phyloP scores from a whole-genome alignment of 1,140 invertebrate species.

The Danaus plexippus region DNA sequence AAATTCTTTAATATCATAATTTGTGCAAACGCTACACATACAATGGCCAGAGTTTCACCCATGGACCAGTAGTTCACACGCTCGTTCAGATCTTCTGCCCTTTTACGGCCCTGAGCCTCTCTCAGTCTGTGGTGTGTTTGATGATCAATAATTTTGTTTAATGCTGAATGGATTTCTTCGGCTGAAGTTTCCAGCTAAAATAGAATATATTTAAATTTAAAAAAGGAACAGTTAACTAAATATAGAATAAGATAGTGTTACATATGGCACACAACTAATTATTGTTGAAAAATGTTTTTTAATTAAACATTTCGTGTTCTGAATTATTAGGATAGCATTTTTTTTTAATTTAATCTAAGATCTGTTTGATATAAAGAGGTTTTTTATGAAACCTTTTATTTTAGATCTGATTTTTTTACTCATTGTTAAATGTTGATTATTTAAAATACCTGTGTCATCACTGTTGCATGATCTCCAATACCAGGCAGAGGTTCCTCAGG shows the following conservation, averaged over 20 bases:
- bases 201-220: too few relatives aligned
- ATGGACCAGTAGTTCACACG: slow-evolving; percentile 94
- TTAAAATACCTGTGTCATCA: slow-evolving; percentile 89
- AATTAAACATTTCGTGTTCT: too few relatives aligned
- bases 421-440: slow-evolving; percentile 1
- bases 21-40: slow-evolving; percentile 89
- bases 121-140: slow-evolving; percentile 97
- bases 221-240: too few relatives aligned
- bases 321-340: too few relatives aligned
- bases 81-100: slow-evolving; percentile 96
- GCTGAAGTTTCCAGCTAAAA: slow-evolving; percentile 92
- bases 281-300: too few relatives aligned
- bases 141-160: slow-evolving; percentile 91
- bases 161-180: slow-evolving; percentile 88
- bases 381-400: neutral
- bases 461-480: slow-evolving; percentile 90
- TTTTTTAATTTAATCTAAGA: too few relatives aligned
- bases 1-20: slow-evolving; percentile 95
- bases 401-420: neutral
- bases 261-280: too few relatives aligned
- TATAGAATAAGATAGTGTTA: too few relatives aligned
- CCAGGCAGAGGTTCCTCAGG: slow-evolving; percentile 90
- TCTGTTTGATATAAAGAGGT: too few relatives aligned
- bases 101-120: slow-evolving; percentile 93
- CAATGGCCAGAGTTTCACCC: slow-evolving; percentile 87